A percentile compares a stretch with the other conserved stretches of the same genome.
Conservation (phyloP, 2,797 vertebrate genomes). For the Xiphophorus birchmanni region DNA sequence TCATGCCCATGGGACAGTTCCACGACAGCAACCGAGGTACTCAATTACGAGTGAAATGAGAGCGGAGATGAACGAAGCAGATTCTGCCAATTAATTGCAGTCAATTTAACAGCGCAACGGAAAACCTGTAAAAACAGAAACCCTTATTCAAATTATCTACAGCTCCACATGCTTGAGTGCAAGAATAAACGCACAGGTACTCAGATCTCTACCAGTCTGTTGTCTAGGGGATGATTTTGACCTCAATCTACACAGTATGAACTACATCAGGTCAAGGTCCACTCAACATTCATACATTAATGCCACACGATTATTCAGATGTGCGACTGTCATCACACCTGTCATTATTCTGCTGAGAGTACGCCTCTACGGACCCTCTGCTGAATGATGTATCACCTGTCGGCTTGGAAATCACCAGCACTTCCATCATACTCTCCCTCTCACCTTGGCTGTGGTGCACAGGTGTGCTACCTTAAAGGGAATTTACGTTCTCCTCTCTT, state of each 20-base stretch:
- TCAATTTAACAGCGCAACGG: constrained; percentile 44
- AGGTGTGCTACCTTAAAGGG: constrained; percentile 76
- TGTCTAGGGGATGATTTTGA: constrained; percentile 44
- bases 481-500: constrained; percentile 52
- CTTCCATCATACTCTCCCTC: constrained; percentile 61
- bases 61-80: constrained; percentile 50
- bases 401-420: constrained; percentile 70
- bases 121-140: constrained; percentile 53
- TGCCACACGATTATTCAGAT: constrained; percentile 76
- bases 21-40: constrained; percentile 23
- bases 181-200: background rate
- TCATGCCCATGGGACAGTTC: constrained; percentile 28
- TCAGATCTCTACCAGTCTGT: constrained; percentile 13
- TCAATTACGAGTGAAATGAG: constrained; percentile 49
- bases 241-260: constrained; percentile 46
- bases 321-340: constrained; percentile 72
- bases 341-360: constrained; percentile 77
- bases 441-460: constrained; percentile 73
- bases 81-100: constrained; percentile 56
- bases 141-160: constrained; percentile 41
- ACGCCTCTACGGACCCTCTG: constrained; percentile 63
- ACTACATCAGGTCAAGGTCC: constrained; percentile 72
- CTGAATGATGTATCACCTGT: constrained; percentile 84
- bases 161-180: background rate
- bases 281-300: constrained; percentile 68